Evolutionary conservation across 2,113 vertebrate genomes (phyloP).

Genomic region (Cochlearius cochlearius): DNA sequence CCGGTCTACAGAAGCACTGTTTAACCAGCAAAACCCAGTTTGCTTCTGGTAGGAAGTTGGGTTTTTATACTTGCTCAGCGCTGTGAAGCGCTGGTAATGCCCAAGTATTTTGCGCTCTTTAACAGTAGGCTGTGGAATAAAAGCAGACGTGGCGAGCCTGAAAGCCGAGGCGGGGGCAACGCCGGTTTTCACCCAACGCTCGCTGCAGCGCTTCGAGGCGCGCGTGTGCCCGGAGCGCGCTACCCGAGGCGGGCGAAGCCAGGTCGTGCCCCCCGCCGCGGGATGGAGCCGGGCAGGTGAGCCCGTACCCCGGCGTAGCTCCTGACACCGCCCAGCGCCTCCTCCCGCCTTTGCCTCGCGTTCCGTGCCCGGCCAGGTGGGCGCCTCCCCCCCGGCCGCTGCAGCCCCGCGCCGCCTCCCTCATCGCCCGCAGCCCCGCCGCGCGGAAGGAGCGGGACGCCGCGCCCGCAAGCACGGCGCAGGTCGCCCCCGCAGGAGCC

Average conservation of each 20-base stretch:
- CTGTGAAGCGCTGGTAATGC: not conserved
- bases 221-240: fast-evolving
- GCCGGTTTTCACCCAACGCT: not conserved
- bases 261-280: too few relatives aligned
- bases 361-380: fast-evolving
- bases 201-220: not conserved
- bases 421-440: not conserved
- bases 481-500: not conserved
- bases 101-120: too few relatives aligned
- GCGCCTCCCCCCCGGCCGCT: not conserved
- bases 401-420: fast-evolving
- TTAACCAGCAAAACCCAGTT: not conserved
- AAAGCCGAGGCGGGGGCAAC: not conserved
- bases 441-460: not conserved
- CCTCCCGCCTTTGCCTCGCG: fast-evolving
- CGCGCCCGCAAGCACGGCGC: not conserved
- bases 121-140: not conserved
- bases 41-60: not conserved
- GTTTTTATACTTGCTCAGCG: too few relatives aligned
- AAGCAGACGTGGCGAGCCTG: fast-evolving
- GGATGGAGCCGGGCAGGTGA: not conserved
- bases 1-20: not conserved
- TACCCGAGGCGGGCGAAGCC: not conserved
- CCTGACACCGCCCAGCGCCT: not conserved
- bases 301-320: not conserved